phyloP scores from a whole-genome alignment of 2,797 vertebrate species.

The Alosa sapidissima region DNA sequence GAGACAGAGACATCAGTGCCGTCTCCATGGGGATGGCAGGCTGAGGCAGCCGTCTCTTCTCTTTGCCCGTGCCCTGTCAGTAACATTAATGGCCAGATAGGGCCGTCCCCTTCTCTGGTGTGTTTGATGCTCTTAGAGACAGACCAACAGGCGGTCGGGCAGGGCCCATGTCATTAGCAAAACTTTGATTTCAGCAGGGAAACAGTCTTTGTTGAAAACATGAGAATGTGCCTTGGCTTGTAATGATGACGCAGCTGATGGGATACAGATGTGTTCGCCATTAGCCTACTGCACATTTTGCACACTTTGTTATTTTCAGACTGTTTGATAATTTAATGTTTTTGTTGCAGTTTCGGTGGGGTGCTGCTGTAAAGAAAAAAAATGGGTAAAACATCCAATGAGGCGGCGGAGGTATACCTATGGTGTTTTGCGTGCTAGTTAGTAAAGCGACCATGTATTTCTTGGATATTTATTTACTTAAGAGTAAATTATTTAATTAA shows the following conservation, averaged over 20 bases:
- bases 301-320: not conserved
- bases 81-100: constrained; percentile 34
- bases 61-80: constrained; percentile 38
- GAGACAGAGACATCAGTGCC: not conserved
- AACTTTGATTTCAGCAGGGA: constrained; percentile 25
- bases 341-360: not conserved
- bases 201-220: not conserved
- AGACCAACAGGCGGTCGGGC: not conserved
- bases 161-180: constrained; percentile 1
- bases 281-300: not conserved
- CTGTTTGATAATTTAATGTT: not conserved
- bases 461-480: too few relatives aligned
- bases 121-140: constrained; percentile 13
- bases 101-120: constrained; percentile 26
- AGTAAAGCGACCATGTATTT: too few relatives aligned
- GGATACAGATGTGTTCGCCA: not conserved
- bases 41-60: not conserved
- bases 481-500: too few relatives aligned
- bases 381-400: too few relatives aligned
- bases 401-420: too few relatives aligned
- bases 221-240: not conserved
- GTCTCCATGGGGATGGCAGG: not conserved
- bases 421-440: too few relatives aligned
- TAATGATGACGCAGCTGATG: not conserved
- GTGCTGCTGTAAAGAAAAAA: too few relatives aligned